Percentiles rank a stretch among this genome's conserved stretches.
phyloP scores from a whole-genome alignment of 2,888 invertebrate species.

The Caenorhabditis sp. region DNA sequence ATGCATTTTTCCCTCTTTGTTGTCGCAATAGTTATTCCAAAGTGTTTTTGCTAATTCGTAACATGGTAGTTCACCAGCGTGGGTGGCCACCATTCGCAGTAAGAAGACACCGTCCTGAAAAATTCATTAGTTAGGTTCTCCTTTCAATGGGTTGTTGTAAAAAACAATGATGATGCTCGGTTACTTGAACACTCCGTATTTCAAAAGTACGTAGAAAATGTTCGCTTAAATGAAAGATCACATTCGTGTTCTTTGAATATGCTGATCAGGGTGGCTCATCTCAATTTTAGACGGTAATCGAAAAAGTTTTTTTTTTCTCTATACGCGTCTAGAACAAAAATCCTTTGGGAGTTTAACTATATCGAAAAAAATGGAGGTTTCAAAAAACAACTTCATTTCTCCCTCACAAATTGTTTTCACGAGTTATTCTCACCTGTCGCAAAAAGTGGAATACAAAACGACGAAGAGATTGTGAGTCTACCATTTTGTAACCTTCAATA shows the following conservation, averaged over 20 bases:
- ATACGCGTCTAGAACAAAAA: too few species aligned
- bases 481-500: slow-evolving; percentile 71
- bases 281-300: too few species aligned
- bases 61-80: slow-evolving; percentile 70
- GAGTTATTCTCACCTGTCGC: slow-evolving; percentile 46
- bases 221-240: too few species aligned
- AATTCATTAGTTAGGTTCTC: background rate
- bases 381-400: too few species aligned
- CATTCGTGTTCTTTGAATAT: too few species aligned
- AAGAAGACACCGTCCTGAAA: slow-evolving; percentile 70
- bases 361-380: too few species aligned
- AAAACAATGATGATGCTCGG: background rate
- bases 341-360: too few species aligned
- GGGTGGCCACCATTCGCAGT: slow-evolving; percentile 70
- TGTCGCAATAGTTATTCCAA: slow-evolving; percentile 70
- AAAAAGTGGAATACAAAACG: slow-evolving; percentile 70
- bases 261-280: too few species aligned
- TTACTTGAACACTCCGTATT: background rate
- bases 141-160: background rate
- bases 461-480: slow-evolving; percentile 69
- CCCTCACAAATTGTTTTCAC: background rate
- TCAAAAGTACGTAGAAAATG: too few species aligned
- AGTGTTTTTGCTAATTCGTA: slow-evolving; percentile 70
- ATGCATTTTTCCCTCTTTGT: slow-evolving; percentile 71
- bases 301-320: too few species aligned